Base-by-base conservation (phyloP, 2,888 invertebrate genomes). In the Aleiodes leptofemur region DNA sequence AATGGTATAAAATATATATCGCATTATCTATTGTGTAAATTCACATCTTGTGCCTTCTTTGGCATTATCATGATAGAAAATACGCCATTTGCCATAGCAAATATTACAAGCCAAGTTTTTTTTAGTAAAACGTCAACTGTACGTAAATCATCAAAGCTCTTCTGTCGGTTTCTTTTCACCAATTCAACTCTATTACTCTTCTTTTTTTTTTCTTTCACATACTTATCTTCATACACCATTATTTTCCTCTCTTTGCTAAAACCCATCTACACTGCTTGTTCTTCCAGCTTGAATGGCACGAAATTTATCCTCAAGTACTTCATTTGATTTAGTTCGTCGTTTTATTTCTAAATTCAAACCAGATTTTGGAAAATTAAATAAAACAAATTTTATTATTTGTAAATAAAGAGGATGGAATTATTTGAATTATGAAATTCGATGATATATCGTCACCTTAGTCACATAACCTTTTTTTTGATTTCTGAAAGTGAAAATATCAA, bases 71-170 rank as follows among this genome's bases (percentile, higher is more conserved):
- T 82, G 82, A 83, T 81, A 79, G 82, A 82, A 79, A 80, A 78
- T 79, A 81, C 78, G 80, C 82, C 79, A 82, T 81, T 82, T 77
- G 76, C 78, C 78, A 61, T 77, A 70, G 74, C 73, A 75, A 43
- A 73, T 78, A 82, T 78, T 23, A 80, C 82, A 81, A 81, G 83
- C 83, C 83, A 83, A 83, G 82, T 83, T 82, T 83, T 80, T 82
- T 82, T 76, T 75, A 79, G 34, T 34, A 34, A 77, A 77, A 43
- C 80, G 79, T 81, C 78, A 81, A 81, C 79, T 80, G 72, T 79
- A 77, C 82, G 82, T 82, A 83, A 83, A 83, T 83, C 82, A 81
- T 73, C 57, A 57, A 48, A 69, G 29, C 56, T 72, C 64, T 38
- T 57, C 50, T 68, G 23, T 72, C 43, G 29, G 38, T 69, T 56